These are phyloP conservation scores for Phalacrocorax pelagicus DNA, from an alignment of 2,113 vertebrate species.

Conservation along the genomic window DNA sequence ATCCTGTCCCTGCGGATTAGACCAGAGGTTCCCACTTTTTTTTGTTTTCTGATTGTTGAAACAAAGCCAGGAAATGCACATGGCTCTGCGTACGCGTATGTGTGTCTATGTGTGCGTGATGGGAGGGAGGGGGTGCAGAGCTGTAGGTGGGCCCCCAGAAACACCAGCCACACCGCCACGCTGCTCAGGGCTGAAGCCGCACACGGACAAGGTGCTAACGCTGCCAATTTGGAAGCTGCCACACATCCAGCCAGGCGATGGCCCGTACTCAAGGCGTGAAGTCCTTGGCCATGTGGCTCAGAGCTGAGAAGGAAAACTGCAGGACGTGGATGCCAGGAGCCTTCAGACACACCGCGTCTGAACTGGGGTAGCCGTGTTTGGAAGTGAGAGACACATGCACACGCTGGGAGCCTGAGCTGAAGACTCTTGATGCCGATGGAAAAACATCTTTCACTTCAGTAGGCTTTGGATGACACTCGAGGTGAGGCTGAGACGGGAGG, in stretches of 20 bases:
- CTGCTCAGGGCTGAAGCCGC: not conserved
- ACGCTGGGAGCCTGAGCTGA: not conserved
- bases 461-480: not conserved
- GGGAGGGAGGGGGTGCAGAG: not conserved
- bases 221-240: not conserved
- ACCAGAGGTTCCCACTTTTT: not conserved
- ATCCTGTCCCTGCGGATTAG: conserved; percentile 4
- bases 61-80: not conserved
- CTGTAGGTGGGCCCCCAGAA: not conserved
- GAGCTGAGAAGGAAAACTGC: not conserved
- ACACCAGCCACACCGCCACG: not conserved
- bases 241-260: not conserved
- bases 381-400: not conserved
- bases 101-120: not conserved
- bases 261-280: not conserved
- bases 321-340: not conserved
- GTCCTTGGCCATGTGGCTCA: not conserved
- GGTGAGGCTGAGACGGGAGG: not conserved
- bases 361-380: not conserved
- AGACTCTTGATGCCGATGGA: not conserved
- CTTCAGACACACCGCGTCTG: not conserved
- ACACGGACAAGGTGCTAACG: not conserved
- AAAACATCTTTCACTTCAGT: not conserved
- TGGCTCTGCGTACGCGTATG: not conserved
- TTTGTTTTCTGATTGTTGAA: conserved; percentile 1